Percentiles rank a stretch among this genome's conserved stretches.
Evolutionary conservation across 2,113 vertebrate species (phyloP).

Genomic region (Ptychochromis oligacanthus): DNA sequence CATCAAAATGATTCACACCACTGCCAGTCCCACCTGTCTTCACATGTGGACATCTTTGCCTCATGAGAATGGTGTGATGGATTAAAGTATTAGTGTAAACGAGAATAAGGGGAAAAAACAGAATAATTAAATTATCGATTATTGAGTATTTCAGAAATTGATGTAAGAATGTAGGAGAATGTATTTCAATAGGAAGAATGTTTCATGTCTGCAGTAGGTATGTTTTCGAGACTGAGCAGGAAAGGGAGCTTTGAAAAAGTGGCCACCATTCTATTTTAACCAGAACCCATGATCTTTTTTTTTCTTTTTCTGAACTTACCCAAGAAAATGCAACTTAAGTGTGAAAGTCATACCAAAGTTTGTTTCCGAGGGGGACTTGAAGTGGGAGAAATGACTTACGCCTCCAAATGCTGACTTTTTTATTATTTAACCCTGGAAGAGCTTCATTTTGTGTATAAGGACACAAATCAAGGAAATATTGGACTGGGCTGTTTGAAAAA

Average conservation of each 20-base stretch:
- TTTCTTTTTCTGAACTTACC: not conserved
- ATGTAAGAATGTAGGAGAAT: not conserved
- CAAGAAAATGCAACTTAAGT: not conserved
- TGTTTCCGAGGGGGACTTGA: not conserved
- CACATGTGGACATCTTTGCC: not conserved
- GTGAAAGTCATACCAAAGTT: not conserved
- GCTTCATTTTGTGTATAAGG: not conserved
- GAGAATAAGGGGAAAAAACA: not conserved
- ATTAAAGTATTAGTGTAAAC: too few relatives aligned
- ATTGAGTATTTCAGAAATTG: not conserved
- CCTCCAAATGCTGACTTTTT: not conserved
- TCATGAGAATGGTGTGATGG: too few relatives aligned
- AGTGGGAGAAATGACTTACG: too few relatives aligned
- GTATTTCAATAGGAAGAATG: not conserved
- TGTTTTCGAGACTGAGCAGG: too few relatives aligned
- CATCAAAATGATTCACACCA: not conserved
- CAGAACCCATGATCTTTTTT: too few relatives aligned
- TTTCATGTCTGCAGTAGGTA: not conserved
- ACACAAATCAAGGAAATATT: not conserved
- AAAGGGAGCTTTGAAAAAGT: too few relatives aligned
- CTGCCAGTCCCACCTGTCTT: not conserved
- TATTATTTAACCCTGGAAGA: not conserved
- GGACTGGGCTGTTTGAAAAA: not conserved
- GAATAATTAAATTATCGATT: too few relatives aligned
- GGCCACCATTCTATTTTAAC: too few relatives aligned